These are phyloP conservation scores for Mareca strepera DNA, from an alignment of 2,797 vertebrate species.

Conservation along the genomic window DNA sequence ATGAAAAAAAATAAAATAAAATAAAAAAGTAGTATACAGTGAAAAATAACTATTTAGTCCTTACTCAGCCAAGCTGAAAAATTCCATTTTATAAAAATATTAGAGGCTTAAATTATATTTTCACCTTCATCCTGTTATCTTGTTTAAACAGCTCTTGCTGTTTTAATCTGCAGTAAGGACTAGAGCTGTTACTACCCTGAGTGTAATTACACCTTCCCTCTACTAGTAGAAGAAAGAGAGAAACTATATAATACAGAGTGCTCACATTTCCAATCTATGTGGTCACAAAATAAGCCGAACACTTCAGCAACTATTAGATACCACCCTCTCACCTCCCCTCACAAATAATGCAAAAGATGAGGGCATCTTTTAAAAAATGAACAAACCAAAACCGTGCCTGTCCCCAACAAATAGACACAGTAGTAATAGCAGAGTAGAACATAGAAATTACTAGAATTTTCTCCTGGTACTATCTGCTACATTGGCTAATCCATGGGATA, in stretches of 20 bases:
- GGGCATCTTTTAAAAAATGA: background rate
- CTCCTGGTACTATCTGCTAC: background rate
- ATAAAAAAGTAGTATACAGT: background rate
- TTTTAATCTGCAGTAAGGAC: slow-evolving; percentile 13
- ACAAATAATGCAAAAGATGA: background rate
- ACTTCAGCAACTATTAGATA: background rate
- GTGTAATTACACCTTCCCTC: background rate
- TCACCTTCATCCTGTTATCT: slow-evolving; percentile 37
- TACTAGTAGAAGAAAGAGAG: background rate
- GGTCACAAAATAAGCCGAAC: background rate
- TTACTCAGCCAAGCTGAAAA: background rate
- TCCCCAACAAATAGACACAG: background rate
- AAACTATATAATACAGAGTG: background rate
- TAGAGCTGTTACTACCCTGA: background rate
- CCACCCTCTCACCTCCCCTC: background rate
- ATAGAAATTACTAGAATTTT: background rate
- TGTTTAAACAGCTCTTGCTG: slow-evolving; percentile 49
- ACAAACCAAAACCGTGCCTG: background rate
- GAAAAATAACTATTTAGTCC: background rate
- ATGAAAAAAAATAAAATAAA: background rate
- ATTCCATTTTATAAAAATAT: background rate
- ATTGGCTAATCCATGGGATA: background rate
- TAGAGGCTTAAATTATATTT: background rate
- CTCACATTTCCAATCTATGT: background rate
- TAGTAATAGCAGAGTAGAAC: background rate